These are phyloP conservation scores for Virgularia gustaviana DNA, from an alignment of 92 coral and sea anemone species.

Conservation along the genomic window DNA sequence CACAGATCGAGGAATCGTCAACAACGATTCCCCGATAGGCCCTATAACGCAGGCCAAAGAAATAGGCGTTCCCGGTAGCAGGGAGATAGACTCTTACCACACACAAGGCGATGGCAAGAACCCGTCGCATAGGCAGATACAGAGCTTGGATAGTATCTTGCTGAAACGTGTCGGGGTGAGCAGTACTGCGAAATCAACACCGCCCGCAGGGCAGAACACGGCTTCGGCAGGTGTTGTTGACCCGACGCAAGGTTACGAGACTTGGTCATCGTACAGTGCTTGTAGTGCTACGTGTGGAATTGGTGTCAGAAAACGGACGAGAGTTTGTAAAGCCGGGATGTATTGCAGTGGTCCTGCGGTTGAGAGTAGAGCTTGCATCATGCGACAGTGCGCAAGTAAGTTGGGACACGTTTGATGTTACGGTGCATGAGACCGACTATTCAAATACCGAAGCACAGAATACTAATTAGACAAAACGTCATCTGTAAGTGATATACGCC, in stretches of 20 bases:
- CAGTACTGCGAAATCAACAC: too few relatives aligned
- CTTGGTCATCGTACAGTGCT: conserved; percentile 76
- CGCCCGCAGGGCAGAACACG: conserved; percentile 28
- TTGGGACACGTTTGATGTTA: neutral
- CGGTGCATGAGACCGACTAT: neutral
- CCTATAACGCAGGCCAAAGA: neutral
- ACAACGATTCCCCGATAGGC: neutral
- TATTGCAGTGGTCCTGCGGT: conserved; percentile 65
- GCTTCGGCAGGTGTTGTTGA: neutral
- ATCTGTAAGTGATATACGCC: too few relatives aligned
- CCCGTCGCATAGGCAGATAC: too few relatives aligned
- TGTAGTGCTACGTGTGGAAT: conserved; percentile 85
- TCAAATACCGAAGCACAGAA: neutral
- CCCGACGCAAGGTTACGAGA: conserved; percentile 51
- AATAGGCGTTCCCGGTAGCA: neutral
- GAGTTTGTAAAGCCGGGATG: conserved; percentile 64
- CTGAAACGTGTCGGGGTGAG: conserved; percentile 7
- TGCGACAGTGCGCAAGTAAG: conserved; percentile 75
- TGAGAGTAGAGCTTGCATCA: conserved; percentile 78
- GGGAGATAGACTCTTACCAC: neutral
- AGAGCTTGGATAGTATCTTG: neutral
- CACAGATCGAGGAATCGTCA: neutral
- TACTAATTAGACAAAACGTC: too few relatives aligned
- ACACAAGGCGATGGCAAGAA: too few relatives aligned
- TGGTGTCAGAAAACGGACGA: conserved; percentile 67